Conservation (phyloP, 2,113 vertebrate genomes). For the Cepphus grylle region DNA sequence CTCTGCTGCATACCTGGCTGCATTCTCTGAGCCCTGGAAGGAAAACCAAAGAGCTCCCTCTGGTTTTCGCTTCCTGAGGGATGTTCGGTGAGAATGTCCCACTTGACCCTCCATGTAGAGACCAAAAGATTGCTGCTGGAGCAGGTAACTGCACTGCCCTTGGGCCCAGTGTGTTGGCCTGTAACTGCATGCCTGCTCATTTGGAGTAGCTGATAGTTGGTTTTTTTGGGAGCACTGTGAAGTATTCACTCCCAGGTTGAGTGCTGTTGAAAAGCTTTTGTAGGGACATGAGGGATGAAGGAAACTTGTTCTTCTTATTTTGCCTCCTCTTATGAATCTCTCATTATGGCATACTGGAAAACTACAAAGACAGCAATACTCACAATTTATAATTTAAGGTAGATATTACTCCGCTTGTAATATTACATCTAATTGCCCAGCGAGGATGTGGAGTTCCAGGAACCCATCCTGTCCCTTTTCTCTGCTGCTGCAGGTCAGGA, state of each 20-base stretch:
- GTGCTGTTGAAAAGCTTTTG: slow-evolving; percentile 37
- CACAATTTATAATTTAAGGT: background rate
- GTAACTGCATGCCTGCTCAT: background rate
- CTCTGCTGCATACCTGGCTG: accelerated
- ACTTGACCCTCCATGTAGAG: background rate
- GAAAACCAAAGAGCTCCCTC: background rate
- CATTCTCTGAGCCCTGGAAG: accelerated
- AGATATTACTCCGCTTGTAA: background rate
- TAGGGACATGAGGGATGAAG: background rate
- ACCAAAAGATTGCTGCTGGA: background rate
- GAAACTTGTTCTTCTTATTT: background rate
- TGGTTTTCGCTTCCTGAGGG: background rate
- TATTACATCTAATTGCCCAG: background rate
- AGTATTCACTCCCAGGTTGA: background rate
- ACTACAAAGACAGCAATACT: background rate
- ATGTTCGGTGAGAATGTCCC: background rate
- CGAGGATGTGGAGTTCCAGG: background rate
- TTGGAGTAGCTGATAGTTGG: background rate
- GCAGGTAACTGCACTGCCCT: background rate
- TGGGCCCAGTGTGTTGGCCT: background rate
- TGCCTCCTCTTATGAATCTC: background rate
- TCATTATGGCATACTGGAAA: background rate
- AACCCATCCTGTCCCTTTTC: background rate
- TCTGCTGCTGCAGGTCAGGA: background rate
- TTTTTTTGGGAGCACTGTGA: background rate